Percentiles rank a stretch among this genome's conserved stretches.
Evolutionary conservation across 2,113 vertebrate genomes (phyloP).

Genomic region (Mirounga angustirostris): DNA sequence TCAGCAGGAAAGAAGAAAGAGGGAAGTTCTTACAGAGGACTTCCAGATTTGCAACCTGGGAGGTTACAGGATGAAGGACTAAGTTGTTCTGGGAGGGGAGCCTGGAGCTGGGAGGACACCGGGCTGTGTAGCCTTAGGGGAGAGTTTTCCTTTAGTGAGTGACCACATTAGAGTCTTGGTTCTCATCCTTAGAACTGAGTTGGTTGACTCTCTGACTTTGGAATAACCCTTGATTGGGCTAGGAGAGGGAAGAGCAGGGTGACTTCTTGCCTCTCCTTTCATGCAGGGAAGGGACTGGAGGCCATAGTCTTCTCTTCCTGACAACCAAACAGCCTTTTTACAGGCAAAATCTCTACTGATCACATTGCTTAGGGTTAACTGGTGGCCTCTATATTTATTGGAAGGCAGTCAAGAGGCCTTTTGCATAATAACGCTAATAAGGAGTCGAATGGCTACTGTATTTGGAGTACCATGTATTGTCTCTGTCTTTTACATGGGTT

Average conservation of each 20-base stretch:
- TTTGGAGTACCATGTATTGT: background rate
- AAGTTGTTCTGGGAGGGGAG: background rate
- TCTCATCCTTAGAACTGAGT: background rate
- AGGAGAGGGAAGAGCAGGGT: background rate
- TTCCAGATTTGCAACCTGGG: background rate
- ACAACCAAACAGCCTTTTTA: background rate
- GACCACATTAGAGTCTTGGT: background rate
- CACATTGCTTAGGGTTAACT: background rate
- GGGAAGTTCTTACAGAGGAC: background rate
- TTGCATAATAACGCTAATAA: background rate
- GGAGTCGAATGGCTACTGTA: background rate
- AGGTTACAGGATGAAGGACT: background rate
- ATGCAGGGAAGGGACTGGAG: background rate
- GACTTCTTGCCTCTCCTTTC: background rate
- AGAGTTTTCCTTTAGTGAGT: background rate
- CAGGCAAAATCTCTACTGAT: background rate
- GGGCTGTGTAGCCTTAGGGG: background rate
- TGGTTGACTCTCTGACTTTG: background rate
- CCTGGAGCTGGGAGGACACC: background rate
- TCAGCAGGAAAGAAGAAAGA: background rate
- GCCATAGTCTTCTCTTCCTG: background rate
- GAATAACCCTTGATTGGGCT: background rate
- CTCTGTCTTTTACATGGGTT: background rate
- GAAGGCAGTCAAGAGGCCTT: background rate
- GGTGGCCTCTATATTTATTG: background rate